Conservation (phyloP, 2,888 invertebrate species). For the Agonopterix subpropinquella region DNA sequence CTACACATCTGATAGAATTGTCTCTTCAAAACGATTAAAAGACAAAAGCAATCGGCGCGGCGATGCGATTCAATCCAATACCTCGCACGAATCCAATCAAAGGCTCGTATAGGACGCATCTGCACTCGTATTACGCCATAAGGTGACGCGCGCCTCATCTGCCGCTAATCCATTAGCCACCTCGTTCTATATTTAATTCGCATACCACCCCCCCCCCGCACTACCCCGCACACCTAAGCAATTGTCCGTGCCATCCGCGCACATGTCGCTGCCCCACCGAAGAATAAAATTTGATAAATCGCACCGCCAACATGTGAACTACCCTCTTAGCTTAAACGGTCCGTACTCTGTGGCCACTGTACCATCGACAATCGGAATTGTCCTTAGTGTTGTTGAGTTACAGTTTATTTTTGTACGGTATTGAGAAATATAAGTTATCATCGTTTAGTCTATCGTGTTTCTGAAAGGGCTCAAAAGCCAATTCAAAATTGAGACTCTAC, state of each 20-base stretch:
- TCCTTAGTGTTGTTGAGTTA: conserved; percentile 16
- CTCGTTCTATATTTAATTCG: conserved; percentile 68
- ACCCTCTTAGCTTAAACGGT: conserved; percentile 71
- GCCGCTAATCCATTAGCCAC: conserved; percentile 69
- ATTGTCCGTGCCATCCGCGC: conserved; percentile 61
- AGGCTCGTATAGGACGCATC: conserved; percentile 38
- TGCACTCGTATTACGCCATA: conserved; percentile 56
- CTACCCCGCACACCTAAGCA: conserved; percentile 20
- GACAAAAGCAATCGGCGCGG: neutral
- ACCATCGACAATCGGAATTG: conserved; percentile 16
- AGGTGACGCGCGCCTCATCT: conserved; percentile 54
- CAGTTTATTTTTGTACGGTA: conserved; percentile 18
- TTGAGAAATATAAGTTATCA: conserved; percentile 44
- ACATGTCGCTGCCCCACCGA: conserved; percentile 65
- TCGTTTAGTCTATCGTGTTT: conserved; percentile 39
- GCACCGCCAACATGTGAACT: conserved; percentile 72
- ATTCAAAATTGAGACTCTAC: neutral
- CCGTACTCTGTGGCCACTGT: conserved; percentile 31
- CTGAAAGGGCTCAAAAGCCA: conserved; percentile 16
- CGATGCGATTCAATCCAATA: conserved; percentile 8
- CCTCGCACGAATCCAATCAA: conserved; percentile 39
- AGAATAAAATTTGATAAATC: conserved; percentile 74
- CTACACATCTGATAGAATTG: neutral
- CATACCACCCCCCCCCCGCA: conserved; percentile 23
- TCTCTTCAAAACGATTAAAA: neutral